Base-by-base conservation (phyloP, 2,888 invertebrate genomes). In the Schizaphis graminum region DNA sequence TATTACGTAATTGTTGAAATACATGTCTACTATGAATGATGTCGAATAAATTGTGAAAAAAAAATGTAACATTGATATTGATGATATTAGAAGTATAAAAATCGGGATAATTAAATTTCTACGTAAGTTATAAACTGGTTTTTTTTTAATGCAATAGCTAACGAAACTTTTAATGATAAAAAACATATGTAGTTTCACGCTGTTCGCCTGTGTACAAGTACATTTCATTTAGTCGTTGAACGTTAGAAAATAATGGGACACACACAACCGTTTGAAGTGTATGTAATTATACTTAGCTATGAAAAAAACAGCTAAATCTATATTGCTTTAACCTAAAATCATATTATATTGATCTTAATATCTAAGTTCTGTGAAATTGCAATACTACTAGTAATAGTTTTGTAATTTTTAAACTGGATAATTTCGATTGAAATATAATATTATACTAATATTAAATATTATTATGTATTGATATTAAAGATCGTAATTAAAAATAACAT, bases 101-200 rank as follows among this genome's bases (percentile, higher is more conserved):
- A 89, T 89, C 56, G 13, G 56, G 56, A 57, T 89, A 89, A 89
- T 89, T 89, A 89, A 41, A 89, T 89, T 56, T 89, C 56, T 89
- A 57, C 53, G 56, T 89, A 89, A 35, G 41, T 57, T 26, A 57
- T 35, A 89, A 89, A 89, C 89, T 41, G 56, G 89, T 89, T 89
- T 89, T 89, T 89, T 89, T 56, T 13, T 26, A 28, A 57, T 57
- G 56, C 41, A 26, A 53, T 44, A 41, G 13, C 26, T 56, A 56
- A 35, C 56, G 77, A 77, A 77, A 77, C 77, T 77, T 77, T 77
- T 35, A 77, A 77, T 77, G 77, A 77, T 77, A 35, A 77, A 35
- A 77, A 77, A 35, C 77, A 77, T 77, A 77, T 24, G 21, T 35
- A 77, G 77, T 77, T 8, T 77, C 8, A 0, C 35, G 67, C n/a